These are phyloP conservation scores for Rhyacophila brunnea DNA, from an alignment of 1,140 invertebrate species.

Conservation along the genomic window DNA sequence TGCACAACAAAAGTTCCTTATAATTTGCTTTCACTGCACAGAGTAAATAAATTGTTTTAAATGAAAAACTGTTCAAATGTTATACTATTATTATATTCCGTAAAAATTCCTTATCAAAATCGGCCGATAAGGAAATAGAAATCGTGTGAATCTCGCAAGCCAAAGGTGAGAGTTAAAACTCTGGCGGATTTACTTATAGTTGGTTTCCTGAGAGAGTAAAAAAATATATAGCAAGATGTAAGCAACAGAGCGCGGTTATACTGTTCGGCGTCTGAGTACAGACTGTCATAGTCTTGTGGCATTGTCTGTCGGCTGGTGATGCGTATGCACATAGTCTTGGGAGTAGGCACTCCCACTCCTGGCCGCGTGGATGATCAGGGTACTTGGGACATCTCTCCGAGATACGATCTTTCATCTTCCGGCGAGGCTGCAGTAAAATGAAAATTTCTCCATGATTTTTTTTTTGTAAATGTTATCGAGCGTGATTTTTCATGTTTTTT, in stretches of 20 bases:
- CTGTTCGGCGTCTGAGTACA: constrained; percentile 17
- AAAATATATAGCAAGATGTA: not conserved
- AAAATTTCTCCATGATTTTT: too few species aligned
- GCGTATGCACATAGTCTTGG: not conserved
- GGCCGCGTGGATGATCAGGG: too few species aligned
- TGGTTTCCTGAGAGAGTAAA: not conserved
- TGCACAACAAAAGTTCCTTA: not conserved
- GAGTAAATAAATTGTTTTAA: not conserved
- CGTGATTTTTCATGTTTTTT: too few species aligned
- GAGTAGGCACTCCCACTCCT: not conserved
- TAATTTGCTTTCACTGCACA: not conserved
- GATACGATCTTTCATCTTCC: too few species aligned
- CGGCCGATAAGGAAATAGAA: constrained; percentile 6
- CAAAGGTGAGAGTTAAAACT: too few species aligned
- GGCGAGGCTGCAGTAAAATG: too few species aligned
- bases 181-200: too few species aligned
- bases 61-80: not conserved
- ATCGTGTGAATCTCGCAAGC: constrained; percentile 13
- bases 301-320: not conserved
- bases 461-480: too few species aligned
- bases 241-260: not conserved
- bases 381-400: too few species aligned
- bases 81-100: not conserved
- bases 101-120: constrained; percentile 1
- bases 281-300: not conserved